Percentiles rank a stretch among this genome's conserved stretches.
phyloP scores from a whole-genome alignment of 1,140 invertebrate species.

The Drosophila rhopaloa region DNA sequence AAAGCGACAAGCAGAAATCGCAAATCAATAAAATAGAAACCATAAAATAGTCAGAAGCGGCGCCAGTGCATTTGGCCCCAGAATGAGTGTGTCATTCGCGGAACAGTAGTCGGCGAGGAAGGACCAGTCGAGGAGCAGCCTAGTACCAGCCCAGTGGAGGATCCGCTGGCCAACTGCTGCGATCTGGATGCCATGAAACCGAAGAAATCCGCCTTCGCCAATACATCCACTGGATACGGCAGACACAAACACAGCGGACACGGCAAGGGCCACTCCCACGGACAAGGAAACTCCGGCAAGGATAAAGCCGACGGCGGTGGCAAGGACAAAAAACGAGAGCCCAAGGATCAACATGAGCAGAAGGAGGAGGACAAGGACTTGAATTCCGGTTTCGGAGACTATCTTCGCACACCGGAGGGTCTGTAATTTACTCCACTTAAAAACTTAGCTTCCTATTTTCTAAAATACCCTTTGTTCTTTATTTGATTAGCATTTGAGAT shows the following conservation, averaged over 20 bases:
- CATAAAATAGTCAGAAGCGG: slow-evolving; percentile 57
- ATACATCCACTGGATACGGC: slow-evolving; percentile 78
- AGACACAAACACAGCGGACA: slow-evolving; percentile 69
- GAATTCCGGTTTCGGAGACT: slow-evolving; percentile 82
- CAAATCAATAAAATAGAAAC: slow-evolving; percentile 76
- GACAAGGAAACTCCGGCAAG: slow-evolving; percentile 38
- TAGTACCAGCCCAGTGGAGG: neutral
- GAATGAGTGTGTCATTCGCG: slow-evolving; percentile 46
- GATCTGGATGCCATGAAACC: slow-evolving; percentile 73
- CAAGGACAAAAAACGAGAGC: slow-evolving; percentile 37
- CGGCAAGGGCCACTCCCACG: slow-evolving; percentile 50
- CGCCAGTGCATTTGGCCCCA: slow-evolving; percentile 15
- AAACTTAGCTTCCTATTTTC: accelerated
- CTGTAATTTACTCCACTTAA: slow-evolving; percentile 44
- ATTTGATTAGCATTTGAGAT: slow-evolving; percentile 69
- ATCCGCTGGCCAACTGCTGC: neutral
- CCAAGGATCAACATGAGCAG: slow-evolving; percentile 29
- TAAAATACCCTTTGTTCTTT: neutral
- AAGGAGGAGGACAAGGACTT: slow-evolving; percentile 76
- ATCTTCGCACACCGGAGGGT: slow-evolving; percentile 81
- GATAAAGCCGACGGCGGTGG: slow-evolving; percentile 36
- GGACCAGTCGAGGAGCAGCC: slow-evolving; percentile 26
- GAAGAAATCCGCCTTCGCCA: slow-evolving; percentile 76
- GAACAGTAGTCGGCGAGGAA: slow-evolving; percentile 36
- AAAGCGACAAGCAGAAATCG: slow-evolving; percentile 32